Evolutionary conservation across 2,113 vertebrate genomes (phyloP), one percentile per base, ranked within the genome.

Genomic region (Dasypus novemcinctus): DNA sequence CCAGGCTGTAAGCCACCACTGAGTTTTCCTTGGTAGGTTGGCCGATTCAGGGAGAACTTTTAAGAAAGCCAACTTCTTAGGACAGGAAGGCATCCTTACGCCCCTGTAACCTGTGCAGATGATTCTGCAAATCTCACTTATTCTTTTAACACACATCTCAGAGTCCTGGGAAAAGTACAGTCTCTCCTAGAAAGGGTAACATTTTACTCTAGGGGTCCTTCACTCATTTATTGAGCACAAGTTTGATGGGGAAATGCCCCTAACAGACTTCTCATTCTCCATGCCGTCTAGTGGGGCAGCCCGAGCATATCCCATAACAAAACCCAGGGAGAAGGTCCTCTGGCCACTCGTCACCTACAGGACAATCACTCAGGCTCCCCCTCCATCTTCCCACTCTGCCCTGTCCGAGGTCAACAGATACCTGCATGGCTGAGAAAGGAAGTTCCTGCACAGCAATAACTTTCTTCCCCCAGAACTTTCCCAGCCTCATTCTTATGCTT

Each of bases 81-180:
- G 38, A 63, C 13, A 5, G 21, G 49, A 69, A 86, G 25, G 5
- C 9, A 25, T 7, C 49, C 79, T 23, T 36, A 13, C 0, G 7
- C 20, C 38, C 75, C 18, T 17, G 13, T 54, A n/a, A 25, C 21
- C 41, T 25, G 36, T 0, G 0, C 2, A 1, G 66, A 33, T 2
- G 8, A 46, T 2, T 11, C 14, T 0, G 3, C 43, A 36, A 54
- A 20, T 18, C 3, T 29, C 41, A 41, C 38, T 13, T 5, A 1
- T 31, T 57, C 71, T 18, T 43, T 36, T 38, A 14, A 61, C 36
- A 38, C 41, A 27, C 7, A 25, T 54, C 66, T 85, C n/a, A 49
- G 71, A 41, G 41, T 36, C 54, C 23, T 29, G 23, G 31, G 93
- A 79, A 38, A 79, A 7, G 61, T 5, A n/a, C 25, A 7, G 15